Percentiles rank a stretch among this genome's conserved stretches.
These are phyloP conservation scores for Actenoides lindsayi DNA, from an alignment of 2,113 vertebrate species.

Conservation along the genomic window DNA sequence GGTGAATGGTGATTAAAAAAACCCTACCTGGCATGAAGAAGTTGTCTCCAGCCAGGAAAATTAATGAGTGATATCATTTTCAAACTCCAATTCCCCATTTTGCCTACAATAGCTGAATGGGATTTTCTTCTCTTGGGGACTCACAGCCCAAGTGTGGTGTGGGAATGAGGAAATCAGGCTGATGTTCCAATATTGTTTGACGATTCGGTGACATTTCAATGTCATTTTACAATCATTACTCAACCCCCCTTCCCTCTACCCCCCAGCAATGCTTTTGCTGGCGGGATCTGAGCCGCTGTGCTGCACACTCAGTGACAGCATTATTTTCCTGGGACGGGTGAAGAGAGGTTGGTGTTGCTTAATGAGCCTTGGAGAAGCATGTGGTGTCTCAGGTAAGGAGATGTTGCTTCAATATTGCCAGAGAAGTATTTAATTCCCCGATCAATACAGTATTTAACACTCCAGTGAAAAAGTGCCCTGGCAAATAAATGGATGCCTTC, in stretches of 20 bases:
- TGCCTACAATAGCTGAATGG: fast-evolving
- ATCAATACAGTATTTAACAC: background rate
- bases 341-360: background rate
- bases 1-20: background rate
- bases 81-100: background rate
- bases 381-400: background rate
- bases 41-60: background rate
- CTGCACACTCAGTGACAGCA: background rate
- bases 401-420: background rate
- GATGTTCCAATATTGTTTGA: fast-evolving
- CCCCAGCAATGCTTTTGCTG: background rate
- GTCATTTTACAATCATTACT: background rate
- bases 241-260: background rate
- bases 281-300: fast-evolving
- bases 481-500: background rate
- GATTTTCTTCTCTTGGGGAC: background rate
- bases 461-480: background rate
- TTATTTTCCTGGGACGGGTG: fast-evolving
- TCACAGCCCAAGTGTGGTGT: fast-evolving
- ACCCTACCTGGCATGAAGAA: background rate
- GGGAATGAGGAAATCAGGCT: background rate
- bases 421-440: background rate
- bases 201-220: background rate
- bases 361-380: background rate
- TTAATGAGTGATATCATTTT: background rate